A percentile compares a stretch with the other conserved stretches of the same genome.
Conservation (phyloP, 2,888 invertebrate species). For the Bhutanitis thaidina region DNA sequence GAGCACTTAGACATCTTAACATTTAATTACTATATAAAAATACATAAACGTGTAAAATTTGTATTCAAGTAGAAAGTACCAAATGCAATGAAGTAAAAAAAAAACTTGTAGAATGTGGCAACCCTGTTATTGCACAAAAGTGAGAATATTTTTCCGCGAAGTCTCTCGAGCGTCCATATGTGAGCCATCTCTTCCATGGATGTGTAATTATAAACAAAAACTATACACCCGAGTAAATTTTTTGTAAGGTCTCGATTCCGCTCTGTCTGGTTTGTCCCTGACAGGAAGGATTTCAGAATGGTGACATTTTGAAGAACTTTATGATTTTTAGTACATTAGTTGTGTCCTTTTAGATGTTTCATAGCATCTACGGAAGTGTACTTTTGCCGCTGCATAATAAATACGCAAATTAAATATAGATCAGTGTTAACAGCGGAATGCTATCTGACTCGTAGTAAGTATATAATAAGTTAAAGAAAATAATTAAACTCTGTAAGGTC, state of each 20-base stretch:
- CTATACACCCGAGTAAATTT: constrained; percentile 41
- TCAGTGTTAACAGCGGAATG: too few species aligned
- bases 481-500: too few species aligned
- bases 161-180: constrained; percentile 65
- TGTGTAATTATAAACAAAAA: constrained; percentile 64
- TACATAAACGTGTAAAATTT: too few species aligned
- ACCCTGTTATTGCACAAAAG: constrained; percentile 67
- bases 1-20: too few species aligned
- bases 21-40: too few species aligned
- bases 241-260: constrained; percentile 40
- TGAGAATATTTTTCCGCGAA: constrained; percentile 58
- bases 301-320: constrained; percentile 1
- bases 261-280: constrained; percentile 26
- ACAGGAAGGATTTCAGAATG: constrained; percentile 10
- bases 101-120: constrained; percentile 31
- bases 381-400: too few species aligned
- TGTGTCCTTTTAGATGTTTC: background rate
- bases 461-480: too few species aligned
- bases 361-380: background rate
- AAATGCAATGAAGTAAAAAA: background rate
- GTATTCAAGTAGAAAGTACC: too few species aligned
- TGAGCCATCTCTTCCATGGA: constrained; percentile 44
- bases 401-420: too few species aligned
- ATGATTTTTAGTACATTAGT: background rate
- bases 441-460: too few species aligned